These are phyloP conservation scores for Plagodis dolabraria DNA, from an alignment of 2,888 invertebrate genomes.

Conservation along the genomic window DNA sequence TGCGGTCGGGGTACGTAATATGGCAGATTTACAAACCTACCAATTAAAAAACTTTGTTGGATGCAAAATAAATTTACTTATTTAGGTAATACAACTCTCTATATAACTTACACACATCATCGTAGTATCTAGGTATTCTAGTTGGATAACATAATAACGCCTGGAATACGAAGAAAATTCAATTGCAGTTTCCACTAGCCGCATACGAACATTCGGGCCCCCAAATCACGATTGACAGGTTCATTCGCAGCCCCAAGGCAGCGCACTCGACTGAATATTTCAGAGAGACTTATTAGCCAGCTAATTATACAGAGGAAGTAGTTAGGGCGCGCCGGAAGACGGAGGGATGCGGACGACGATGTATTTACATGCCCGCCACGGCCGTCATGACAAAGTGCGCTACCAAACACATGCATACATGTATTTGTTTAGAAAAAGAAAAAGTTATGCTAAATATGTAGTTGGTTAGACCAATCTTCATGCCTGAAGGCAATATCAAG, in stretches of 20 bases:
- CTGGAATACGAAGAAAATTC: no score
- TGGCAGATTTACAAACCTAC: no score
- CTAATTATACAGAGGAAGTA: slow-evolving; percentile 81
- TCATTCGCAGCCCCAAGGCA: slow-evolving; percentile 51
- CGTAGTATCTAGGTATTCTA: no score
- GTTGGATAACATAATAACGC: no score
- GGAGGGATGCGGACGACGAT: slow-evolving; percentile 38
- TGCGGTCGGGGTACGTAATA: no score
- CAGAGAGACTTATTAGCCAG: slow-evolving; percentile 73
- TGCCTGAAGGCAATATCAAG: no score
- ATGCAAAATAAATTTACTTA: no score
- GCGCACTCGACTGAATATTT: slow-evolving; percentile 66
- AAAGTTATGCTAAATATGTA: no score
- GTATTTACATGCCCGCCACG: background rate
- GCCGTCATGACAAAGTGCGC: background rate
- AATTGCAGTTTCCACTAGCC: no score
- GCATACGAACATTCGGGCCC: slow-evolving; percentile 36
- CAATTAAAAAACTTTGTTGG: no score
- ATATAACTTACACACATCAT: no score
- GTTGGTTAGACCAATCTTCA: background rate
- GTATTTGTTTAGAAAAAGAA: background rate
- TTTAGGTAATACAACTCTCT: no score
- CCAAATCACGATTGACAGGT: slow-evolving; percentile 72
- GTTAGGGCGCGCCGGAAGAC: slow-evolving; percentile 54
- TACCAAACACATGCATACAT: background rate